These are phyloP conservation scores for Anodontia alba DNA, from an alignment of 2,888 invertebrate genomes.

Conservation along the genomic window DNA sequence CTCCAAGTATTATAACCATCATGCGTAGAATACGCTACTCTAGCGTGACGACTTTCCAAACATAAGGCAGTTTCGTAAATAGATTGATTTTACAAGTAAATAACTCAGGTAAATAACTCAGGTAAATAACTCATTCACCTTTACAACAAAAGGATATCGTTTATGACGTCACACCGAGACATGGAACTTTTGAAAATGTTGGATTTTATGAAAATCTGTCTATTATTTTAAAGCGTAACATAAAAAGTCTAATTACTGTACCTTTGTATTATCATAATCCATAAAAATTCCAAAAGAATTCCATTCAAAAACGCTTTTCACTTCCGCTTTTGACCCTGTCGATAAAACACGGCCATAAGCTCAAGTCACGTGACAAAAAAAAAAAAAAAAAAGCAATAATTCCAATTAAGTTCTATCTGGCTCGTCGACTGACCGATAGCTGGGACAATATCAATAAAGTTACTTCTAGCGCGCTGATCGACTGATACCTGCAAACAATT, in stretches of 20 bases:
- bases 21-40: not conserved
- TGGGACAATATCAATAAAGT: no score
- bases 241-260: not conserved
- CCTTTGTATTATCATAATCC: not conserved
- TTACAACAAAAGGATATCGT: not conserved
- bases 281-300: not conserved
- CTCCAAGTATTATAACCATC: not conserved
- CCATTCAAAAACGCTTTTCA: not conserved
- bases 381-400: no score
- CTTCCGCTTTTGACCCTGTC: not conserved
- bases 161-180: conserved; percentile 2
- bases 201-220: not conserved
- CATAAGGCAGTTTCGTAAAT: not conserved
- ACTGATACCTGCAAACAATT: no score
- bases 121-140: not conserved
- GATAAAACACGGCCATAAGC: not conserved
- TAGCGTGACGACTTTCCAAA: not conserved
- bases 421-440: no score
- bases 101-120: no score
- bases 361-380: not conserved
- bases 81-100: not conserved
- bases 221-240: not conserved
- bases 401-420: no score
- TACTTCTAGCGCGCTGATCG: no score
- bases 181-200: not conserved